Percentiles rank a stretch among this genome's conserved stretches.
Conservation (phyloP, 2,113 vertebrate genomes). For the Chaetura pelagica region DNA sequence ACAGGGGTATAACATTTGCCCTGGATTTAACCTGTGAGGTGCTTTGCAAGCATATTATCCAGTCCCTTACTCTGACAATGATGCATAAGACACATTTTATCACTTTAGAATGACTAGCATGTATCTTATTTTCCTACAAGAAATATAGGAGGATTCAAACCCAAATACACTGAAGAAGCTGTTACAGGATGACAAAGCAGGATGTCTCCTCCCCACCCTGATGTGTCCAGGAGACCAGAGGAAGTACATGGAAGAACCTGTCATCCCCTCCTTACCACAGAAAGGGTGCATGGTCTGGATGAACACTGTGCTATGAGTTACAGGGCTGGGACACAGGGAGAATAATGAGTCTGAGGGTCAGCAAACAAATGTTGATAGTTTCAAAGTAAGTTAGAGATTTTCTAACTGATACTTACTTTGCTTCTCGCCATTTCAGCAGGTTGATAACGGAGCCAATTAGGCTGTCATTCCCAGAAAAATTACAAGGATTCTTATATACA, state of each 20-base stretch:
- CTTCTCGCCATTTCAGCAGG: not conserved
- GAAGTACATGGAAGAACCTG: not conserved
- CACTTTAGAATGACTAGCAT: not conserved
- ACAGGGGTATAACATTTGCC: not conserved
- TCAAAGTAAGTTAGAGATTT: not conserved
- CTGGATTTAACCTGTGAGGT: not conserved
- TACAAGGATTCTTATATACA: not conserved
- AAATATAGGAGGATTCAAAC: not conserved
- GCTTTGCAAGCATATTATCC: not conserved
- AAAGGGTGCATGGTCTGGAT: not conserved
- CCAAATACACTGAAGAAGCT: not conserved
- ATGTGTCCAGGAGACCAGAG: not conserved
- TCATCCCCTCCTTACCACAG: not conserved
- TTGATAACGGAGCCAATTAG: not conserved
- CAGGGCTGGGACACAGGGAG: not conserved
- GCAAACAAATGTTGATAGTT: not conserved
- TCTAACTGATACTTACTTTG: not conserved
- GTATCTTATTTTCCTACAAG: not conserved
- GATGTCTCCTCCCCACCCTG: not conserved
- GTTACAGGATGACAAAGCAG: not conserved
- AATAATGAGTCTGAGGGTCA: not conserved
- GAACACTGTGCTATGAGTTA: not conserved
- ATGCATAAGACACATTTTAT: not conserved
- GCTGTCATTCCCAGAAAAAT: not conserved
- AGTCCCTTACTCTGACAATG: not conserved